Evolutionary conservation across 2,113 vertebrate species (phyloP), one percentile per base, ranked within the genome.

Genomic region (Elephantulus edwardii): DNA sequence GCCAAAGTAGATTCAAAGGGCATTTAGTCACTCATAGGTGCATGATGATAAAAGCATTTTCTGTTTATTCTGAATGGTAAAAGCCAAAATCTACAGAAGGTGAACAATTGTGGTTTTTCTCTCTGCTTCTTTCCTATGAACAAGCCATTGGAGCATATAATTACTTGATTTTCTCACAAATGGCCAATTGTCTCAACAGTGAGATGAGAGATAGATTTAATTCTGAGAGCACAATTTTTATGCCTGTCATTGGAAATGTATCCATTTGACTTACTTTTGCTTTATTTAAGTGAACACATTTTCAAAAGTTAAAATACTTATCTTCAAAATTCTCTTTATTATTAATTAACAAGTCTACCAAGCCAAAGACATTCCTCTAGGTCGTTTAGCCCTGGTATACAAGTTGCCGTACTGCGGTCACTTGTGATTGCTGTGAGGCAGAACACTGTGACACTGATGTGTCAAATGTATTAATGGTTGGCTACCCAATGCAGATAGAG

Each of bases 111-210:
- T 68, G 42, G 82, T 66, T 86, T 40, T 88, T 38, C n/a, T 85
- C n/a, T 75, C 30, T 89, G 16, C 42, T 79, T 87, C 35, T 9
- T 93, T 92, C 76, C 42, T 89, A 88, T 90, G 46, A 74, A n/a
- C 35, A 91, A 96, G 48, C 14, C 77, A 76, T 0, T 93, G 24
- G 60, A 92, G 84, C 70, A 44, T 46, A 76, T 91, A 91, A 95
- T 94, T 90, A 91, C 81, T 91, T 93, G 84, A 92, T 93, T 95
- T 94, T 96, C 82, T 91, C 78, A 93, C 58, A 95, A 94, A 88
- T 85, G 70, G 78, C 24, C 92, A 93, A 86, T 87, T 95, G 92
- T 92, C 81, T 93, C 89, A 91, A 93, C 46, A 85, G 74, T 60
- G 82, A 93, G 84, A 91, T 68, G 42, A 94, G 42, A 94, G 44